Conservation (phyloP, 2,888 invertebrate genomes). For the Tachina fera region DNA sequence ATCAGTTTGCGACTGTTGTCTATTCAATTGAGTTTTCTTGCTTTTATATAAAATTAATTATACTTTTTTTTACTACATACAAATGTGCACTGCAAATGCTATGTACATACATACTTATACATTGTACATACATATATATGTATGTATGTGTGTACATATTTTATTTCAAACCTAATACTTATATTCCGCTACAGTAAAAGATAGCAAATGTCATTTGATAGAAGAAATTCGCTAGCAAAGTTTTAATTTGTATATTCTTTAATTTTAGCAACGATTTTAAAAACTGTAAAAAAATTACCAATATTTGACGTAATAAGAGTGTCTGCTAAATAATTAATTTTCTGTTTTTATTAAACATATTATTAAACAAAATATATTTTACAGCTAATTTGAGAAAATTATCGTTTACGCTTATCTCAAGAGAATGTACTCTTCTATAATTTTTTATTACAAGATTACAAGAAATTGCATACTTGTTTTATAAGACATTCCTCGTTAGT, state of each 20-base stretch:
- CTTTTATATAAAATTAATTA: constrained; percentile 79
- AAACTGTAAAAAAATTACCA: no score
- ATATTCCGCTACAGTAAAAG: constrained; percentile 6
- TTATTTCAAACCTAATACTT: constrained; percentile 1
- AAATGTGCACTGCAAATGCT: background rate
- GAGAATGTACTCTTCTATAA: no score
- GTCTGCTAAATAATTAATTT: no score
- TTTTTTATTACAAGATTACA: no score
- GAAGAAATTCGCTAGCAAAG: constrained; percentile 9
- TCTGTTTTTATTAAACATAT: no score
- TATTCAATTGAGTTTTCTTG: constrained; percentile 80
- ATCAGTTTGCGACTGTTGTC: constrained; percentile 78
- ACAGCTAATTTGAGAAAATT: no score
- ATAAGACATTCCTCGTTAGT: no score
- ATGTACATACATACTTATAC: constrained; percentile 14
- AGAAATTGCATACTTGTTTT: no score
- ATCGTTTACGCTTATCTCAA: no score
- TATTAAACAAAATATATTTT: no score
- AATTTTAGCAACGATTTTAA: background rate
- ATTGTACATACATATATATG: background rate
- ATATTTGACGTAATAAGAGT: no score
- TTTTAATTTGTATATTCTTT: constrained; percentile 11
- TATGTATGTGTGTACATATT: constrained; percentile 2
- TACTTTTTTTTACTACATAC: constrained; percentile 13
- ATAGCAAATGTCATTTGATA: background rate